Conservation (phyloP, 2,797 vertebrate genomes). For the Hypotaenidia philippensis region DNA sequence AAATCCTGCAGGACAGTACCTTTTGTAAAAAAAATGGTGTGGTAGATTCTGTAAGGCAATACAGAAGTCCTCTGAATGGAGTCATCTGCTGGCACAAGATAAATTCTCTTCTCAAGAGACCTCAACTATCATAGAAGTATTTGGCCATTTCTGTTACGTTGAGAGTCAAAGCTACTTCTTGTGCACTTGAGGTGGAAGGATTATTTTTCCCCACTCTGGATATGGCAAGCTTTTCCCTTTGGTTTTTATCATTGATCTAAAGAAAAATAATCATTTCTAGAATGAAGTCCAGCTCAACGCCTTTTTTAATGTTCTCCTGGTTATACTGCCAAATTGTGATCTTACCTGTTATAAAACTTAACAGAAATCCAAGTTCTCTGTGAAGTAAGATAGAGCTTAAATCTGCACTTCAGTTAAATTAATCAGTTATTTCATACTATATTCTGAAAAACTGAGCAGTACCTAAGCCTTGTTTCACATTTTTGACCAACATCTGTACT, state of each 20-base stretch:
- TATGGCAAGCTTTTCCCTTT: constrained; percentile 2
- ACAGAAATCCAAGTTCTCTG: constrained; percentile 2
- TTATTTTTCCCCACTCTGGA: constrained; percentile 9
- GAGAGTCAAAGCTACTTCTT: constrained; percentile 26
- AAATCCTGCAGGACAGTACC: constrained; percentile 9
- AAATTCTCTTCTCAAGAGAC: constrained; percentile 28
- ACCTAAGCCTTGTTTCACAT: background rate
- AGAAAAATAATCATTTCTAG: background rate
- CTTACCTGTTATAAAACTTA: constrained; percentile 1
- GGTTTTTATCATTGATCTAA: background rate
- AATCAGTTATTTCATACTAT: background rate
- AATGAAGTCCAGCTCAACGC: background rate
- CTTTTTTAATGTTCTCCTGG: constrained; percentile 5
- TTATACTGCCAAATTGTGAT: background rate
- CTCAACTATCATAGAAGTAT: background rate
- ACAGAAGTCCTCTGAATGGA: background rate
- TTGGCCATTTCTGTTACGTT: constrained; percentile 7
- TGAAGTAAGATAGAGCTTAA: background rate
- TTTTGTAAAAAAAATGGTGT: background rate
- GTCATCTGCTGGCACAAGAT: background rate
- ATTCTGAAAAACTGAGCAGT: background rate
- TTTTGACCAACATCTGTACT: background rate
- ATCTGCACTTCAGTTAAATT: background rate
- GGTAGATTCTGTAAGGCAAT: constrained; percentile 6
- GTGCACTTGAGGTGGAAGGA: constrained; percentile 4